phyloP scores from a whole-genome alignment of 2,888 invertebrate species.

The Argyresthia albistria region DNA sequence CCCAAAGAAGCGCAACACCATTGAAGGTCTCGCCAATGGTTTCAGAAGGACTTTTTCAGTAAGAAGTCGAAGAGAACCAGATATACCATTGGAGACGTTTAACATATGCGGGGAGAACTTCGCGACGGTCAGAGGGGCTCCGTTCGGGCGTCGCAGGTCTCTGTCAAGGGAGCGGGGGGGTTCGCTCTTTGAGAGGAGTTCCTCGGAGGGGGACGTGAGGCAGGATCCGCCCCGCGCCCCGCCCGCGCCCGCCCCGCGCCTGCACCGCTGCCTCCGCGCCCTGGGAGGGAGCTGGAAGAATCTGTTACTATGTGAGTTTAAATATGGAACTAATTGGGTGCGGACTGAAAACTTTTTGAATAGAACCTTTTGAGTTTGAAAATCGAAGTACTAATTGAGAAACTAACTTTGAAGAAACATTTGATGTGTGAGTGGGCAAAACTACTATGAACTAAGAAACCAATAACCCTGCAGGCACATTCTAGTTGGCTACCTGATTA shows the following conservation, averaged over 20 bases:
- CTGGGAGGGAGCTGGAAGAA: conserved; percentile 87
- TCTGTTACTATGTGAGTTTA: conserved; percentile 81
- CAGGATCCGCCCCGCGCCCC: conserved; percentile 45
- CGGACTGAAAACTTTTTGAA: no score
- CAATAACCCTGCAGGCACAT: neutral
- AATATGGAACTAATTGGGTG: neutral
- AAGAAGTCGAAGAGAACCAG: conserved; percentile 44
- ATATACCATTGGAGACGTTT: conserved; percentile 58
- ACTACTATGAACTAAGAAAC: no score
- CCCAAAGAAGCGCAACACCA: conserved; percentile 46
- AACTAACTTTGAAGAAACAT: no score
- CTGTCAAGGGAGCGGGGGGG: conserved; percentile 64
- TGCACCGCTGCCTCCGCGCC: conserved; percentile 81
- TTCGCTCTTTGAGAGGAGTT: conserved; percentile 74
- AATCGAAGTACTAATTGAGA: no score
- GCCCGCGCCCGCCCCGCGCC: conserved; percentile 54
- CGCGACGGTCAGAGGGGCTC: conserved; percentile 58
- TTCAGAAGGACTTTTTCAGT: conserved; percentile 61
- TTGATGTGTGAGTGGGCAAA: no score
- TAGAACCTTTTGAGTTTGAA: no score
- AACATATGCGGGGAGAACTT: conserved; percentile 15
- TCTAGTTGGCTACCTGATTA: conserved; percentile 42
- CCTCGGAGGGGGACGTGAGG: conserved; percentile 80
- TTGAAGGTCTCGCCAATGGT: conserved; percentile 56
- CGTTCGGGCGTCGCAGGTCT: conserved; percentile 57